These are phyloP conservation scores for Echinarachnius parma DNA, from an alignment of 53 echinoderm and acorn worm species.

Conservation along the genomic window DNA sequence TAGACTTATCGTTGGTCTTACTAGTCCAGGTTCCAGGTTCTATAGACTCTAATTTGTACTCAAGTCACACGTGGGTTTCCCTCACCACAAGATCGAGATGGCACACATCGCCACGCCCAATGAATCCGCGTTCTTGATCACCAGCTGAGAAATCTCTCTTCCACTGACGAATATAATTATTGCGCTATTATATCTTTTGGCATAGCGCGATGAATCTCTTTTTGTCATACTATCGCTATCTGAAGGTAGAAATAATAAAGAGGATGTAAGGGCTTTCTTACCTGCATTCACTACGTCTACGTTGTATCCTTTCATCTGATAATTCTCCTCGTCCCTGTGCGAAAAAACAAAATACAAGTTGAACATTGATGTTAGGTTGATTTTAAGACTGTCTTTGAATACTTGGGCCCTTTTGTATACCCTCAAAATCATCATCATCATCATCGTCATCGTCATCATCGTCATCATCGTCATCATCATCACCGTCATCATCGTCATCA, in stretches of 20 bases:
- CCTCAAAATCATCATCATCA: neutral
- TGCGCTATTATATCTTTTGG: too few species aligned
- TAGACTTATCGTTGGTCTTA: too few species aligned
- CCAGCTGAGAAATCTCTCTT: too few species aligned
- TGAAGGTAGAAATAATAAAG: neutral
- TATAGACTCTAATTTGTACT: too few species aligned
- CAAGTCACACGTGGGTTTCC: too few species aligned
- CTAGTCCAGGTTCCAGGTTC: too few species aligned
- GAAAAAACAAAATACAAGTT: neutral
- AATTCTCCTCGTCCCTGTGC: conserved; percentile 23
- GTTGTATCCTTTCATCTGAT: conserved; percentile 40
- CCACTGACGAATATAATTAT: too few species aligned
- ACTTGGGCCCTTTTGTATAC: neutral
- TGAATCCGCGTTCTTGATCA: too few species aligned
- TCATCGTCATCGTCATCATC: neutral
- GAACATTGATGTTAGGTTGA: neutral
- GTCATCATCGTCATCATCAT: neutral
- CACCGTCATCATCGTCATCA: neutral
- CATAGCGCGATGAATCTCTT: too few species aligned
- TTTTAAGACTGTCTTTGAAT: neutral
- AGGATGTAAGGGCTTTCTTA: neutral
- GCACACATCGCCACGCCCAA: too few species aligned
- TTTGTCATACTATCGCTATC: too few species aligned
- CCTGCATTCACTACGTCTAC: conserved; percentile 33
- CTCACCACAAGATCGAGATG: too few species aligned